These are phyloP conservation scores for Uloborus plumipes DNA, from an alignment of 2,888 invertebrate species.

Conservation along the genomic window DNA sequence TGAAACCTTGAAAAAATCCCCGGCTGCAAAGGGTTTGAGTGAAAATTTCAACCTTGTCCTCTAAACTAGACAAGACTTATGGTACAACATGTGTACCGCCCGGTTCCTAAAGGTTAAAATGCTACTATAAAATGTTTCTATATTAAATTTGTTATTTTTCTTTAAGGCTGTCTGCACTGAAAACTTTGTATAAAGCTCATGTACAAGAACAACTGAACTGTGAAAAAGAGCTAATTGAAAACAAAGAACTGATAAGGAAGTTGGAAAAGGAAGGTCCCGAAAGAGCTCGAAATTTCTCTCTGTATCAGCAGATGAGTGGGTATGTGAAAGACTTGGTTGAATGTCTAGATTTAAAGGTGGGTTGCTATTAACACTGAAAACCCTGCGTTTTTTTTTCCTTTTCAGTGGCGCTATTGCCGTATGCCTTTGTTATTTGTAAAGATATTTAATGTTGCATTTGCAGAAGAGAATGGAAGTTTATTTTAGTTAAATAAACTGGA, in stretches of 20 bases:
- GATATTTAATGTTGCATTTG: neutral
- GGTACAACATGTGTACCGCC: too few relatives aligned
- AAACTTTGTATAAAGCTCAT: slow-evolving; percentile 71
- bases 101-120: too few relatives aligned
- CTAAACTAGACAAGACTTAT: too few relatives aligned
- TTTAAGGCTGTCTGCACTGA: slow-evolving; percentile 52
- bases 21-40: too few relatives aligned
- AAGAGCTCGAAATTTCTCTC: slow-evolving; percentile 86
- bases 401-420: neutral
- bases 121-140: neutral
- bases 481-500: neutral
- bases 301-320: slow-evolving; percentile 95
- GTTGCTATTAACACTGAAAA: slow-evolving; percentile 66
- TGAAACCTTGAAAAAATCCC: too few relatives aligned
- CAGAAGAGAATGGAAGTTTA: neutral
- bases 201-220: slow-evolving; percentile 75
- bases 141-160: neutral
- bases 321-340: slow-evolving; percentile 97
- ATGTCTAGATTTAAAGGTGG: slow-evolving; percentile 96
- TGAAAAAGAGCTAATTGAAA: slow-evolving; percentile 72
- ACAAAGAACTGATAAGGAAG: slow-evolving; percentile 74
- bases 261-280: slow-evolving; percentile 76
- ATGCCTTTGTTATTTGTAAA: too few relatives aligned
- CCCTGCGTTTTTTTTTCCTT: neutral
- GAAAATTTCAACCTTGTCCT: too few relatives aligned